Base-by-base conservation (phyloP, 2,113 vertebrate species). In the Anoura caudifer region DNA sequence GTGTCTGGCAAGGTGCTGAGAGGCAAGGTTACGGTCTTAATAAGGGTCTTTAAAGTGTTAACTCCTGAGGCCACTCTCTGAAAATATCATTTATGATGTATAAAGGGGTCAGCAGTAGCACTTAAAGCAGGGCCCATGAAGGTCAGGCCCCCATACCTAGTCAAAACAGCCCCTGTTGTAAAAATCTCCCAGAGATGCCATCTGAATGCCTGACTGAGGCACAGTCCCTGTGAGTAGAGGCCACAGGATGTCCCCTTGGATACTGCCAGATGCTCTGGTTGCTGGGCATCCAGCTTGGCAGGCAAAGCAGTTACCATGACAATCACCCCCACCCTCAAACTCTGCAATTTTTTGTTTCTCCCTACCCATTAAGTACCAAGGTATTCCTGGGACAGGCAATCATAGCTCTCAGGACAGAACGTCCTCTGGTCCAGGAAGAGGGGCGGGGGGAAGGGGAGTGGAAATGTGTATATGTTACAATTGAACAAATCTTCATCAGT, bases 341-440 rank as follows among this genome's bases (percentile, higher is more conserved):
- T 65, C 94, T 65, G 75, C 3, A 28, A n/a, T 19, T 89, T 85
- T 95, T 81, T 80, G 31, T 93, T 95, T 96, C 85, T 96, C 54
- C 31, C 89, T 90, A 97, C 50, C 72, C 85, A 96, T 38, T 95
- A 96, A 97, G n/a, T 70, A 82, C 85, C 52, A 92, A 96, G 47
- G 93, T 97, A 97, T 97, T 97, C 90, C 87, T 95, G 79, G 97
- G 96, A 97, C 92, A 97, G 88, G 50, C n/a, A n/a, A 95, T 33
- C 75, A 88, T 33, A 88, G n/a, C 45, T 96, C 31, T 90, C 69
- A 56, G 94, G 75, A 96, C 75, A 67, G 63, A 61, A 80, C 31
- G 75, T 94, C 82, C 75, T 96, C 94, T 95, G 92, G 50, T 94
- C 69, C 77, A 87, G 45, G 19, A 81, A 93, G 56, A 13, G 38